Evolutionary conservation across 2,888 invertebrate species (phyloP), one percentile per base, ranked within the genome.

Genomic region (Cosmorhoe ocellata): DNA sequence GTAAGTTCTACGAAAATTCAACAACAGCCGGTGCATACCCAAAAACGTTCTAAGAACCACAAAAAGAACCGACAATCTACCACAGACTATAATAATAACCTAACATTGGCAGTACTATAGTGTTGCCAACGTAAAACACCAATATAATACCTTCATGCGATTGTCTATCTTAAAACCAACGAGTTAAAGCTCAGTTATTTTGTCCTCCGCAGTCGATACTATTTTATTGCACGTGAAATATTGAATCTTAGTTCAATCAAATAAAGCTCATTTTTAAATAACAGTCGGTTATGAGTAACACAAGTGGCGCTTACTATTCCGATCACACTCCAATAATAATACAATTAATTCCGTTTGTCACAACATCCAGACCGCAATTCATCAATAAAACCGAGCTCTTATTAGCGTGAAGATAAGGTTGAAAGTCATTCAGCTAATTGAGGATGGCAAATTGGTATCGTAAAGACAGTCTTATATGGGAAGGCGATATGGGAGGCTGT

Each of bases 311-410:
- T 44, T 53, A 53, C 14, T 27, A 87, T 84, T 84, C 86, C 56
- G 58, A 41, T 33, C 78, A 63, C 79, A 77, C 70, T 59, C 47
- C 76, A 74, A 76, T 88, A 85, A 87, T 87, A 87, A 87, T 87
- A 85, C 81, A 85, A 88, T 88, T 87, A 87, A 88, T 84, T 86
- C 85, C 60, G 79, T 79, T 70, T 80, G 76, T 76, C 73, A 73
- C 76, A 77, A 78, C 74, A 78, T 79, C 74, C 67, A 50, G 40
- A 44, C 42, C 45, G 56, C 58, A 44, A 41, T 48, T 24, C 28
- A 41, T 49, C 22, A 40, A 31, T 26, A 26, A 4, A n/a, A 26
- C 26, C 31, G 32, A 22, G 26, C 9, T 26, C 42, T 47, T 52
- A 52, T 47, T 12, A 0, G 7, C 30, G 34, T 39, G 7, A 18